These are phyloP conservation scores for Parthenolecanium corni DNA, from an alignment of 2,888 invertebrate genomes.

Conservation along the genomic window DNA sequence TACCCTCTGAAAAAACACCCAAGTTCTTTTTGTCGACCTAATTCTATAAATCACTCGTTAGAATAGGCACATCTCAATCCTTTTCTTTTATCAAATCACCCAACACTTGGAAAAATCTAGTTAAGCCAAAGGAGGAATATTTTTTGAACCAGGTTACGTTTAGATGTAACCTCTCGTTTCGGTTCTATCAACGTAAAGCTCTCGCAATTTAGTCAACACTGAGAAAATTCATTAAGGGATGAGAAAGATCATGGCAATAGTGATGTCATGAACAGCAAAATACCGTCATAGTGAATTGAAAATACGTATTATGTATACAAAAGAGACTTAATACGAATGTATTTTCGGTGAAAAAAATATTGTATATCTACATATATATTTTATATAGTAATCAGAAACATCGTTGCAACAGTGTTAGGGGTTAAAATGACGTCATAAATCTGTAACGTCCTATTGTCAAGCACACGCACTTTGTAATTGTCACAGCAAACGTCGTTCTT, in stretches of 20 bases:
- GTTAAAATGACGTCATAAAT: slow-evolving; percentile 27
- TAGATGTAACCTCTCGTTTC: too few species aligned
- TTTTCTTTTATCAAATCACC: too few species aligned
- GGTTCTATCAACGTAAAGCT: background rate
- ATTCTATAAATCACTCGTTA: too few species aligned
- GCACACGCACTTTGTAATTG: slow-evolving; percentile 25
- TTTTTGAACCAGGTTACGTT: too few species aligned
- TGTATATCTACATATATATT: background rate
- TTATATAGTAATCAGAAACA: slow-evolving; percentile 24
- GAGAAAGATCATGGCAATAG: background rate
- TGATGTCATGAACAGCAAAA: slow-evolving; percentile 23
- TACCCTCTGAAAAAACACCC: too few species aligned
- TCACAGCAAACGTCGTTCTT: slow-evolving; percentile 20
- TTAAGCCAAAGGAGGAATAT: too few species aligned
- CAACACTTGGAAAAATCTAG: too few species aligned
- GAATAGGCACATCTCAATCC: too few species aligned
- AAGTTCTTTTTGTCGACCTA: too few species aligned
- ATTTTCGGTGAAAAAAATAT: slow-evolving; percentile 11
- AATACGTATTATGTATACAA: slow-evolving; percentile 17
- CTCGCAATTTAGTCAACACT: slow-evolving; percentile 20
- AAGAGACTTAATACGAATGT: slow-evolving; percentile 16
- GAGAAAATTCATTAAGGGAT: slow-evolving; percentile 14
- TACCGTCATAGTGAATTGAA: background rate
- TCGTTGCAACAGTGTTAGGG: slow-evolving; percentile 20
- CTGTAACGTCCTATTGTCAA: slow-evolving; percentile 27